A percentile compares a stretch with the other conserved stretches of the same genome.
These are phyloP conservation scores for Spilosoma lubricipeda DNA, from an alignment of 2,888 invertebrate species.

Conservation along the genomic window DNA sequence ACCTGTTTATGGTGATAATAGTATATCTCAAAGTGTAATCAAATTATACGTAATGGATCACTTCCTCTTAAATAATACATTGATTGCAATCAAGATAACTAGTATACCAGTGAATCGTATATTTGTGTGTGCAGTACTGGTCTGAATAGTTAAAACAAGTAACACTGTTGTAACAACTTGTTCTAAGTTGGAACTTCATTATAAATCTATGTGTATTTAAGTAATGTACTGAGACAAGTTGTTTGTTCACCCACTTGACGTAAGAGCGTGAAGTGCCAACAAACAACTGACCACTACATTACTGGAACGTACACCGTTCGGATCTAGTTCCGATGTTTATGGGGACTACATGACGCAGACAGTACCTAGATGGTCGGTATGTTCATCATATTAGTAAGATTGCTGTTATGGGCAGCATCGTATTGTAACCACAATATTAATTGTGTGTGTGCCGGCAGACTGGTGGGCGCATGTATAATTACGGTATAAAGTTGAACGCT, in stretches of 20 bases:
- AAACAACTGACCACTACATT: not conserved
- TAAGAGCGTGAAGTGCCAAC: slow-evolving; percentile 34
- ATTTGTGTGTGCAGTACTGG: not conserved
- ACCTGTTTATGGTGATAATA: not conserved
- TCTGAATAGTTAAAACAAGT: slow-evolving; percentile 30
- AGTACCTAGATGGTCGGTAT: not conserved
- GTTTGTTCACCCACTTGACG: slow-evolving; percentile 59
- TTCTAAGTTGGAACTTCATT: slow-evolving; percentile 50
- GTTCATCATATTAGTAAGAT: slow-evolving; percentile 24
- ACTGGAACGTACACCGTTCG: slow-evolving; percentile 26
- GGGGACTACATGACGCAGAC: slow-evolving; percentile 23
- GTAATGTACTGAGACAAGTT: slow-evolving; percentile 56
- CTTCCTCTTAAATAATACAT: not conserved
- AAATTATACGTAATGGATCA: not conserved
- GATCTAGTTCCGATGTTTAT: slow-evolving; percentile 25
- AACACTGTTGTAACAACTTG: slow-evolving; percentile 38
- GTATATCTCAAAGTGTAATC: not conserved
- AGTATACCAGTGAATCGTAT: not conserved
- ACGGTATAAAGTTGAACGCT: slow-evolving; percentile 73
- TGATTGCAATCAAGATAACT: not conserved
- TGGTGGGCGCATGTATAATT: slow-evolving; percentile 82
- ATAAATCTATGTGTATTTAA: slow-evolving; percentile 55
- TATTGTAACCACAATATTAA: slow-evolving; percentile 46
- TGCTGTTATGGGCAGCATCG: slow-evolving; percentile 47
- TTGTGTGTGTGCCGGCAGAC: slow-evolving; percentile 72